Percentiles rank a stretch among this genome's conserved stretches.
phyloP scores from a whole-genome alignment of 2,113 vertebrate genomes.

The Sitta europaea region DNA sequence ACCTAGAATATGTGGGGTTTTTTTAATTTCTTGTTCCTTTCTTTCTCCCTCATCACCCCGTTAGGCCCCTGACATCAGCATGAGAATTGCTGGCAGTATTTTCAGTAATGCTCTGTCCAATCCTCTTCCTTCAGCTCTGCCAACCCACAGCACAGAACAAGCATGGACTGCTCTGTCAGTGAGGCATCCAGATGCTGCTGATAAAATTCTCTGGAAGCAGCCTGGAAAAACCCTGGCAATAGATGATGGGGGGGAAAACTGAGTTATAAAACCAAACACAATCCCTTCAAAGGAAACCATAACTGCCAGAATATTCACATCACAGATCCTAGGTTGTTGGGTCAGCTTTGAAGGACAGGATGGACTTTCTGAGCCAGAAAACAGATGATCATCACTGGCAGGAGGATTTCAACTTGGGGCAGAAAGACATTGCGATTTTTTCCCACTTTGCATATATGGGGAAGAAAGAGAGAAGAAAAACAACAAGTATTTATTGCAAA shows the following conservation, averaged over 20 bases:
- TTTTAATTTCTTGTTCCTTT: neutral
- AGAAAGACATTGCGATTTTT: neutral
- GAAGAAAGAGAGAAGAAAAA: neutral
- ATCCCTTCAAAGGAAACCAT: rapidly evolving
- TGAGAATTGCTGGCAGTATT: neutral
- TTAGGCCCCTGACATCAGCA: neutral
- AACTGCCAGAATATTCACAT: neutral
- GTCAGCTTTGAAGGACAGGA: neutral
- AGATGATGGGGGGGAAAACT: neutral
- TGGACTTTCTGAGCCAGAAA: neutral
- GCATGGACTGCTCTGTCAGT: neutral
- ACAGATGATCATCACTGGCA: neutral
- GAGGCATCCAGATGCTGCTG: neutral
- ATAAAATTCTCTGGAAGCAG: neutral
- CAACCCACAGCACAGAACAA: no score
- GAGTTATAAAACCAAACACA: rapidly evolving
- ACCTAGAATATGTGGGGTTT: neutral
- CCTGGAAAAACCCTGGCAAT: neutral
- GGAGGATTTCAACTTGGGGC: neutral
- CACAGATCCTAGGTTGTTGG: neutral
- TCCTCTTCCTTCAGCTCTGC: neutral
- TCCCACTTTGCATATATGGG: neutral
- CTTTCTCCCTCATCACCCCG: neutral
- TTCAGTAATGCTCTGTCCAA: neutral
- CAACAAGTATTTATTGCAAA: neutral